Percentiles rank a stretch among this genome's conserved stretches.
Conservation (phyloP, 2,888 invertebrate genomes). For the Chirona hameri region DNA sequence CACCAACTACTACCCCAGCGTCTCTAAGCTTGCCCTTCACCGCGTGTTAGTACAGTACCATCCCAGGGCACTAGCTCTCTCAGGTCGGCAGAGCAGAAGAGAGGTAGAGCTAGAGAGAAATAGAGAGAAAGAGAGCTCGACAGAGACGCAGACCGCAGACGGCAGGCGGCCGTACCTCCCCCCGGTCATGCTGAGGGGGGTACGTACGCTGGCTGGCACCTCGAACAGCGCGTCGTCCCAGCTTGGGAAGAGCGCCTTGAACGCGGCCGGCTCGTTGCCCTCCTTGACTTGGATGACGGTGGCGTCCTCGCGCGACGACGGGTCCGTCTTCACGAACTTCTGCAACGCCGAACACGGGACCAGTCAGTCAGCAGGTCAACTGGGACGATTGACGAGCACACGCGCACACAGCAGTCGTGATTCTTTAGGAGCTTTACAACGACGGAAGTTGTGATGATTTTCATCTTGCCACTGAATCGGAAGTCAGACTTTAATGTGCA, state of each 20-base stretch:
- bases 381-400: too few relatives aligned
- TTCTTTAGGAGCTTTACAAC: too few relatives aligned
- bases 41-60: too few relatives aligned
- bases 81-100: neutral
- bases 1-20: too few relatives aligned
- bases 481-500: too few relatives aligned
- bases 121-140: too few relatives aligned
- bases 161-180: neutral
- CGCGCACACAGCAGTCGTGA: too few relatives aligned
- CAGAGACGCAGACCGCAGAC: neutral
- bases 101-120: neutral
- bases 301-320: conserved; percentile 46
- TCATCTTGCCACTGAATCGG: too few relatives aligned
- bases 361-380: too few relatives aligned
- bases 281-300: conserved; percentile 68
- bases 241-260: conserved; percentile 49
- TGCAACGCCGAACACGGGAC: neutral
- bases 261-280: conserved; percentile 67
- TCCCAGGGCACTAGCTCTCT: too few relatives aligned
- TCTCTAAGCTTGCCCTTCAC: too few relatives aligned
- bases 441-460: too few relatives aligned
- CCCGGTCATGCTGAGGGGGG: conserved; percentile 13
- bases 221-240: conserved; percentile 8
- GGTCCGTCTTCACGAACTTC: conserved; percentile 38
- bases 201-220: conserved; percentile 2